These are phyloP conservation scores for Strix aluco DNA, from an alignment of 2,113 vertebrate species.

Conservation along the genomic window DNA sequence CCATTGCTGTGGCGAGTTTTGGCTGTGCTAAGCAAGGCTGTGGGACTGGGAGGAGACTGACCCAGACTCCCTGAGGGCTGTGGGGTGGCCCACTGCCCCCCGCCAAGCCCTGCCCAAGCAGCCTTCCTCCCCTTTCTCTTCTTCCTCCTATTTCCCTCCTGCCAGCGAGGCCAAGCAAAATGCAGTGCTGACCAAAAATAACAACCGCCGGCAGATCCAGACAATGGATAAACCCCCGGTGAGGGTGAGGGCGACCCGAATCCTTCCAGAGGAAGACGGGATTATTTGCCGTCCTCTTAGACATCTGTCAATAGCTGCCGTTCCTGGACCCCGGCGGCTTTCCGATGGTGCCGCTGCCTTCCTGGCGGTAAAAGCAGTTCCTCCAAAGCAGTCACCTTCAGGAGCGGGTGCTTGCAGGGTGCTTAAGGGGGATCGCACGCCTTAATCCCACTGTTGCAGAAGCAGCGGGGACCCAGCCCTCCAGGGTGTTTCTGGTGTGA, in stretches of 20 bases:
- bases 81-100: not conserved
- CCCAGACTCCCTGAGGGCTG: fast-evolving
- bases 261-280: conserved; percentile 54
- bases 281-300: conserved; percentile 23
- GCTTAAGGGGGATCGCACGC: fast-evolving
- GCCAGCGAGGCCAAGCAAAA: conserved; percentile 26
- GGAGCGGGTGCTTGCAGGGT: fast-evolving
- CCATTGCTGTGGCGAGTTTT: not conserved
- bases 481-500: not conserved
- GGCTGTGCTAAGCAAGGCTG: not conserved
- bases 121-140: conserved; percentile 36
- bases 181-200: conserved; percentile 17
- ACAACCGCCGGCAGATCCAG: conserved; percentile 39
- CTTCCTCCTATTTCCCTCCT: conserved; percentile 25
- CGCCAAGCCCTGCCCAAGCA: not conserved
- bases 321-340: not conserved
- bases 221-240: conserved; percentile 57
- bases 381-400: fast-evolving
- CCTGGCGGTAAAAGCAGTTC: not conserved
- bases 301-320: conserved; percentile 49
- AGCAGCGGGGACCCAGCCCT: not conserved
- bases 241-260: conserved; percentile 36
- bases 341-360: not conserved
- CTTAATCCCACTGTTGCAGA: not conserved
- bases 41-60: not conserved